Evolutionary conservation across 35 echinoderm and acorn worm genomes (phyloP).

Genomic region (Lytechinus variegatus): DNA sequence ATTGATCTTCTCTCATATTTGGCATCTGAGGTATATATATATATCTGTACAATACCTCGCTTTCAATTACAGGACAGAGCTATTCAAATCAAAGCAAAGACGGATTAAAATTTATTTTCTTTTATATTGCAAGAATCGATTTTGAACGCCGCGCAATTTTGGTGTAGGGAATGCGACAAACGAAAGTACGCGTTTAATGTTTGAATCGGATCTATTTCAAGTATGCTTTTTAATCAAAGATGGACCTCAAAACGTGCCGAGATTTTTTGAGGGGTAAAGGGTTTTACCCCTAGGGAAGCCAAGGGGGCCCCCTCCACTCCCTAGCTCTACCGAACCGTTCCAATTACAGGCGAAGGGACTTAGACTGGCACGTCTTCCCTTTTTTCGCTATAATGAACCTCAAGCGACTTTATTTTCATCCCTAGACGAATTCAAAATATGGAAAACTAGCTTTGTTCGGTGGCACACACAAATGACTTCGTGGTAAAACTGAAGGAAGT

Average conservation of each 20-base stretch:
- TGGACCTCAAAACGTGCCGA: background rate
- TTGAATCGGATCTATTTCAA: background rate
- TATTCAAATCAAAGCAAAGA: background rate
- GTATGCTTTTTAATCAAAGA: background rate
- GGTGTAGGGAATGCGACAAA: background rate
- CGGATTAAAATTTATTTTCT: background rate
- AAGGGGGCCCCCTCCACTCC: background rate
- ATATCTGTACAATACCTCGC: background rate
- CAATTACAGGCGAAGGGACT: background rate
- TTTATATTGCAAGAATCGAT: background rate
- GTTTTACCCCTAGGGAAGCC: conserved; percentile 8
- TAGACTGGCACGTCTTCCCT: background rate
- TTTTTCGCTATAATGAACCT: background rate
- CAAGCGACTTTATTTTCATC: conserved; percentile 12
- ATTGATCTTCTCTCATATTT: background rate
- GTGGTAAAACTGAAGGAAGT: background rate
- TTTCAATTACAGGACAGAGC: background rate
- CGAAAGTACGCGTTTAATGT: conserved; percentile 3
- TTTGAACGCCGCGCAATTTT: background rate
- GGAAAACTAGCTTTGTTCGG: background rate
- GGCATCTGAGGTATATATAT: background rate
- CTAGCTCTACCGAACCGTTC: background rate
- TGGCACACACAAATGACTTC: background rate
- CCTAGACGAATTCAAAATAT: background rate
- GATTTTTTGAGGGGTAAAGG: conserved; percentile 2